A percentile compares a stretch with the other conserved stretches of the same genome.
Evolutionary conservation across 2,888 invertebrate species (phyloP).

Genomic region (Acholoe squamosa): DNA sequence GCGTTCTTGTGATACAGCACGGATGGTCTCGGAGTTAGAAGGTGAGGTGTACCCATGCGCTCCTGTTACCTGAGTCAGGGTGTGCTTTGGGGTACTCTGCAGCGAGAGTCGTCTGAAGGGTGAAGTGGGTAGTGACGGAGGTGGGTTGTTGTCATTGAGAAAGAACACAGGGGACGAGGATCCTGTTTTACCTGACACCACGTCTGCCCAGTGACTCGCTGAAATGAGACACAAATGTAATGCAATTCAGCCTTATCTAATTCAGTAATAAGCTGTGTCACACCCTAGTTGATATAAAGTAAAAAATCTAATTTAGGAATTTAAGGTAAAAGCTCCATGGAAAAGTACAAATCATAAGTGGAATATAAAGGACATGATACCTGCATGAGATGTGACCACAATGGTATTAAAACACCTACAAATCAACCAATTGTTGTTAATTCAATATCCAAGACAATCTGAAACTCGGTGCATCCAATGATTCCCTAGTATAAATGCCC

Average conservation of each 20-base stretch:
- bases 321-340: no score
- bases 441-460: no score
- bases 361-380: no score
- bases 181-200: slow-evolving; percentile 52
- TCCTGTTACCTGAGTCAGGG: neutral
- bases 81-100: neutral
- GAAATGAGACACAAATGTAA: slow-evolving; percentile 15
- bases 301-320: no score
- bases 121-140: neutral
- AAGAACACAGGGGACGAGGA: neutral
- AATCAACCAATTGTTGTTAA: no score
- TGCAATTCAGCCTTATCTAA: no score
- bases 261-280: neutral
- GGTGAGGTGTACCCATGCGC: slow-evolving; percentile 26
- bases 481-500: no score
- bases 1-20: neutral
- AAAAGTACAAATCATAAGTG: no score
- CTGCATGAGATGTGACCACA: no score
- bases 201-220: slow-evolving; percentile 52
- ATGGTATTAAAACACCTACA: no score
- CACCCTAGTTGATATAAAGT: neutral
- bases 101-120: neutral
- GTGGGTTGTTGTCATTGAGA: neutral
- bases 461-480: no score
- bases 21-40: neutral